Evolutionary conservation across 1,140 invertebrate genomes (phyloP), one percentile per base, ranked within the genome.

Genomic region (Lycorma delicatula): DNA sequence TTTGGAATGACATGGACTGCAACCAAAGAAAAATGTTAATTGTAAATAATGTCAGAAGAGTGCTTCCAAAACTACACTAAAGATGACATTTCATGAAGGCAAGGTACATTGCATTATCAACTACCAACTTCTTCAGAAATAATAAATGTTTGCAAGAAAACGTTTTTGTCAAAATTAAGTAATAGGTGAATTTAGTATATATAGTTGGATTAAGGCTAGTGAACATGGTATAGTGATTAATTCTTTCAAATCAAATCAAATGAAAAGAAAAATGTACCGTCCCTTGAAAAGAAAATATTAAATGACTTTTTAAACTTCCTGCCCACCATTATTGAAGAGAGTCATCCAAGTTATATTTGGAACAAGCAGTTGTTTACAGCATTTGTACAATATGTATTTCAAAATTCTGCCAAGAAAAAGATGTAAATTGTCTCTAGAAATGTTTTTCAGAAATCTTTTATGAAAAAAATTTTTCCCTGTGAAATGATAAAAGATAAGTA

Each of bases 401-500:
- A 22, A n/a, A 44, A 20, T 20, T 20, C 6, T 44, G 41, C 41
- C 3, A 44, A 44, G 11, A 44, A 4, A 11, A 7, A 2, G 6
- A 16, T 22, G 23, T 7, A 11, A 16, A 44, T 20, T 22, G 16
- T 20, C 23, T 44, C 6, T 44, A 2, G 23, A 44, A 22, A 44
- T 16, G n/a, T 22, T 18, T 49, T 26, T 22, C 16, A 22, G 47
- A 49, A 4, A 4, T 25, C 6, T 59, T 58, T 47, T 50, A 59
- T 36, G 53, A 60, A 53, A 54, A 50, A 26, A 65, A 64, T 60
- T 18, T 61, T 48, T 46, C 34, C 1, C 27, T 64, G 38, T 65
- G 47, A 36, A 52, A 54, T 16, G 62, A 60, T 5, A 62, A 55
- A 28, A 66, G 66, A 48, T 64, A 59, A 36, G n/a, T 69, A 66